Percentiles rank a stretch among this genome's conserved stretches.
Evolutionary conservation across 2,113 vertebrate genomes (phyloP).

Genomic region (Tupaia tana): DNA sequence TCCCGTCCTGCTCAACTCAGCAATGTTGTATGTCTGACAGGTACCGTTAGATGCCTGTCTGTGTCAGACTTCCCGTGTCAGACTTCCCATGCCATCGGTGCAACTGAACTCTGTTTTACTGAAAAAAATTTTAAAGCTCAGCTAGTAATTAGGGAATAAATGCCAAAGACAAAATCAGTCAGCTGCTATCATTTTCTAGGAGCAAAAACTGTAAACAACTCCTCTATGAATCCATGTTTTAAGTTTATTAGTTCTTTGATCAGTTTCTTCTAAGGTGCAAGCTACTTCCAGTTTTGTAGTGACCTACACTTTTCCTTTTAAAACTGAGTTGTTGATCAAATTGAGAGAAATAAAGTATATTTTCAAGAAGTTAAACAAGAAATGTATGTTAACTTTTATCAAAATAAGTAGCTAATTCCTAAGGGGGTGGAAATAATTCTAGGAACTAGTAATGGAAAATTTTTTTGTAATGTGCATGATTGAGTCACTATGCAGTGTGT

Average conservation of each 20-base stretch:
- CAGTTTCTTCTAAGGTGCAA: neutral
- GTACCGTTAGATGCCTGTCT: neutral
- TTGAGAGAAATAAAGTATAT: neutral
- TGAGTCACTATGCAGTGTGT: no score
- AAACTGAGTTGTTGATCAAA: neutral
- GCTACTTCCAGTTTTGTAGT: neutral
- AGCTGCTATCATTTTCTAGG: neutral
- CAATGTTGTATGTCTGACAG: neutral
- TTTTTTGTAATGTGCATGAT: no score
- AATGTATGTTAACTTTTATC: conserved; percentile 1
- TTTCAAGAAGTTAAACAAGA: neutral
- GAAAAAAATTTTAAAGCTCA: neutral
- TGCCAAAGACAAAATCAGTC: neutral
- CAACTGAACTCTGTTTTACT: neutral
- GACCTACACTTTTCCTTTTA: neutral
- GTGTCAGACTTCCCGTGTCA: neutral
- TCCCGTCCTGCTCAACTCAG: neutral
- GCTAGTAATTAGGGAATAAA: conserved; percentile 7
- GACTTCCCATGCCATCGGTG: neutral
- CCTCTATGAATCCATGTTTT: neutral
- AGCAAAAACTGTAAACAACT: neutral
- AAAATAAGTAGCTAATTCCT: neutral
- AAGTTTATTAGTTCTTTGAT: conserved; percentile 3
- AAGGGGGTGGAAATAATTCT: no score
- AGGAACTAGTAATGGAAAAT: no score